These are phyloP conservation scores for Procambarus virginalis DNA, from an alignment of 1,140 invertebrate species.

Conservation along the genomic window DNA sequence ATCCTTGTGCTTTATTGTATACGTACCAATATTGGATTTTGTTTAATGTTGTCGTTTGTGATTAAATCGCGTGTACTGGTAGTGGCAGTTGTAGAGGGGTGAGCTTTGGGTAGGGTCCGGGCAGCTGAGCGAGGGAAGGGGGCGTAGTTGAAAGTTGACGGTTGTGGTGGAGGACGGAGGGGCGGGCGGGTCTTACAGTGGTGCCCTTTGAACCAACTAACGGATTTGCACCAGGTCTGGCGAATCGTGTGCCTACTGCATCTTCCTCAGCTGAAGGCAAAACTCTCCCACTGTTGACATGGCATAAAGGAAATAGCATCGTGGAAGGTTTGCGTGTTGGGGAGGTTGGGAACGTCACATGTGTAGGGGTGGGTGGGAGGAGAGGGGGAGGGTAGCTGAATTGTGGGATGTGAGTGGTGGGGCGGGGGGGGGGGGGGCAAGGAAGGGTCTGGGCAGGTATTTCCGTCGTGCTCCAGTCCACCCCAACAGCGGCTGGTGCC, in stretches of 20 bases:
- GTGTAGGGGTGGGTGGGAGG: neutral
- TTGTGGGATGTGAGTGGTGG: neutral
- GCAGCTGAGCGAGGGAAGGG: neutral
- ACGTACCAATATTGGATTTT: neutral
- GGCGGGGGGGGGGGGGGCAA: neutral
- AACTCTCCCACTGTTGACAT: no score
- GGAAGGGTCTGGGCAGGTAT: constrained; percentile 1
- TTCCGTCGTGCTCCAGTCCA: constrained; percentile 10
- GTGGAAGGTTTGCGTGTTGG: neutral
- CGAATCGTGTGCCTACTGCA: neutral
- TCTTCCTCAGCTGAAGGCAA: neutral
- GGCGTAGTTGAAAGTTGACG: constrained; percentile 10
- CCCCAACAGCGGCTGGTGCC: neutral
- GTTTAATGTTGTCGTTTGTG: neutral
- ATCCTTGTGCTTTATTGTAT: neutral
- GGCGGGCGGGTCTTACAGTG: neutral
- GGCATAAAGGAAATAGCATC: neutral
- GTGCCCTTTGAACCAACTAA: neutral
- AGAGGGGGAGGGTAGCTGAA: no score
- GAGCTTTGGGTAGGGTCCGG: neutral
- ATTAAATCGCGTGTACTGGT: neutral
- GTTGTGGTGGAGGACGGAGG: neutral
- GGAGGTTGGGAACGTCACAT: constrained; percentile 4
- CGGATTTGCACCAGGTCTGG: neutral
- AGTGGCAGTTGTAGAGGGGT: neutral